Evolutionary conservation across 2,797 vertebrate genomes (phyloP), one percentile per base, ranked within the genome.

Genomic region (Amblyopsis hoosieri): DNA sequence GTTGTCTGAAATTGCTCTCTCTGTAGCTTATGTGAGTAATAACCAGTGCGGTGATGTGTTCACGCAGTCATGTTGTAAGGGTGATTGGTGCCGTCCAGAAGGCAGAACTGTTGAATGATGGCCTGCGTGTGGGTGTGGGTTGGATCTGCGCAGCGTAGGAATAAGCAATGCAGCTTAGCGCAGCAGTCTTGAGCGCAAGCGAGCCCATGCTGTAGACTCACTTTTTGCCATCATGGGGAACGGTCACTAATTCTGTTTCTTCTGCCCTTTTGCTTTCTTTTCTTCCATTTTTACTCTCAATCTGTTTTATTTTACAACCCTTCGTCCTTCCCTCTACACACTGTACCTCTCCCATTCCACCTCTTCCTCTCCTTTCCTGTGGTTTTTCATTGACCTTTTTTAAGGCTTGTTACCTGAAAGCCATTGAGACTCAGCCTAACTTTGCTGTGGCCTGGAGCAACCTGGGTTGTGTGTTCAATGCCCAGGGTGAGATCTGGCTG

Each of bases 361-460:
- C 81, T 84, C 71, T 62, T 57, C 23, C 3, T 29, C 67, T 29
- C 67, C 79, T 81, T 64, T 86, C 78, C 83, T 90, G 59, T 91
- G 75, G 64, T 61, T 87, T 87, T 86, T 74, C 60, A 69, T 75
- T 93, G 93, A 92, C 94, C 90, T 85, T 87, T 86, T 87, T 91
- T 78, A 98, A 99, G 97, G 98, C 97, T 81, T 99, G 98, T 93
- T 99, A 99, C 93, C 95, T 99, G 95, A 99, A 99, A 94, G 97
- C 98, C 87, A 99, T 99, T 90, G 98, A 99, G 93, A 99, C 97
- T 77, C 98, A 99, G 91, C 97, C 97, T 79, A 99, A 99, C 93
- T 99, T 99, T 93, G 97, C 98, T 53, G 97, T 99, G 82, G 98
- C 98, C 64, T 99, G 98, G 98, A 99, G 98, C 93, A 99, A 99